phyloP scores from a whole-genome alignment of 2,797 vertebrate genomes.

The Sphenodon punctatus region DNA sequence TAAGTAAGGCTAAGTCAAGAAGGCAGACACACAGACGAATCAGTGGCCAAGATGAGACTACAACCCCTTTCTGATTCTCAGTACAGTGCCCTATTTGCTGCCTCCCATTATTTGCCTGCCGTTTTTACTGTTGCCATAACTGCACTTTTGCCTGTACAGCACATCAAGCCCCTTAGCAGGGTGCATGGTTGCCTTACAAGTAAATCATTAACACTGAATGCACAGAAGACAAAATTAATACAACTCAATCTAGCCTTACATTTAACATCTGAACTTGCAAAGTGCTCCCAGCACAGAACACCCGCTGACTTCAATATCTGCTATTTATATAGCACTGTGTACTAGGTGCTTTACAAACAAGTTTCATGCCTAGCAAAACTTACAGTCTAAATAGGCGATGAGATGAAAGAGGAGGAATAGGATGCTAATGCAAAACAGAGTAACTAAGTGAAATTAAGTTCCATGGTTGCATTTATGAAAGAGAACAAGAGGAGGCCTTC shows the following conservation, averaged over 20 bases:
- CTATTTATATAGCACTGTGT: neutral
- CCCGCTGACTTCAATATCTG: fast-evolving
- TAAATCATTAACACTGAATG: neutral
- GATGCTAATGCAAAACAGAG: too few relatives aligned
- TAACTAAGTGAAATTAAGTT: too few relatives aligned
- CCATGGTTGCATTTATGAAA: too few relatives aligned
- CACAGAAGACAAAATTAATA: fast-evolving
- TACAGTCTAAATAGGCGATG: neutral
- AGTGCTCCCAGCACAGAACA: neutral
- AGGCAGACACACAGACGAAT: too few relatives aligned
- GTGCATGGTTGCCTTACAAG: neutral
- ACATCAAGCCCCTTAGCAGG: fast-evolving
- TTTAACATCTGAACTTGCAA: neutral
- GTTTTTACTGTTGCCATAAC: neutral
- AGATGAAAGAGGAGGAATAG: neutral
- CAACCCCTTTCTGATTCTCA: neutral
- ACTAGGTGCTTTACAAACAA: neutral
- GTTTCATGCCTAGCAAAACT: neutral
- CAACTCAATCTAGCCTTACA: neutral
- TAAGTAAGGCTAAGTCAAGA: too few relatives aligned
- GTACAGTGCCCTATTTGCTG: neutral
- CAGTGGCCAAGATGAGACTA: neutral
- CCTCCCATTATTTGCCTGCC: neutral
- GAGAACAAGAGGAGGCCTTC: too few relatives aligned
- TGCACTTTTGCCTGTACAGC: fast-evolving